Evolutionary conservation across 2,797 vertebrate genomes (phyloP).

Genomic region (Emydoidea blandingii): DNA sequence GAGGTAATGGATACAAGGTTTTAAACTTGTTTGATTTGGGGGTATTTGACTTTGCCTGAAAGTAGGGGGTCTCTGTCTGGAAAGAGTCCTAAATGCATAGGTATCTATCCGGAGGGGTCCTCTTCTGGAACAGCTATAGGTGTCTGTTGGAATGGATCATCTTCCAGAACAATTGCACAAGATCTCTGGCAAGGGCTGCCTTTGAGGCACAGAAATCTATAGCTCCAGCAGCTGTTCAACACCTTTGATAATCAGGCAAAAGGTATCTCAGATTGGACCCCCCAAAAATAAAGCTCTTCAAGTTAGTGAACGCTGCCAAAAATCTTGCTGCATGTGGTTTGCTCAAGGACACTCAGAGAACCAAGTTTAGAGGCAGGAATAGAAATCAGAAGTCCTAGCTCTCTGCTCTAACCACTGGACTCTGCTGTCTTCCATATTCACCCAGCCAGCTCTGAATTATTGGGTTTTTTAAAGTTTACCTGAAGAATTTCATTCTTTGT

Average conservation of each 20-base stretch:
- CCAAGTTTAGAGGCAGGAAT: not conserved
- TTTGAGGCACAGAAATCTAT: not conserved
- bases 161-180: not conserved
- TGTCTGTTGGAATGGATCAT: not conserved
- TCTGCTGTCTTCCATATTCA: not conserved
- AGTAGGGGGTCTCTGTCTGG: not conserved
- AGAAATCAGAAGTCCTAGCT: not conserved
- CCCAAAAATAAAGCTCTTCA: not conserved
- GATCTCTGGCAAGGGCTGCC: not conserved
- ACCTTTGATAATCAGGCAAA: not conserved
- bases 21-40: not conserved
- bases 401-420: not conserved
- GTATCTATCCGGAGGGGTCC: not conserved
- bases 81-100: not conserved
- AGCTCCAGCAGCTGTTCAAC: not conserved
- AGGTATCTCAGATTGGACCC: not conserved
- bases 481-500: not conserved
- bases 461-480: not conserved
- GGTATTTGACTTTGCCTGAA: not conserved
- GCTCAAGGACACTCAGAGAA: not conserved
- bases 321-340: not conserved
- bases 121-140: accelerated
- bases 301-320: not conserved
- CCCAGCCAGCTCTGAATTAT: not conserved
- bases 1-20: conserved; percentile 81